Evolutionary conservation across 1,140 invertebrate species (phyloP), one percentile per base, ranked within the genome.

Genomic region (Drosophila baimaii): DNA sequence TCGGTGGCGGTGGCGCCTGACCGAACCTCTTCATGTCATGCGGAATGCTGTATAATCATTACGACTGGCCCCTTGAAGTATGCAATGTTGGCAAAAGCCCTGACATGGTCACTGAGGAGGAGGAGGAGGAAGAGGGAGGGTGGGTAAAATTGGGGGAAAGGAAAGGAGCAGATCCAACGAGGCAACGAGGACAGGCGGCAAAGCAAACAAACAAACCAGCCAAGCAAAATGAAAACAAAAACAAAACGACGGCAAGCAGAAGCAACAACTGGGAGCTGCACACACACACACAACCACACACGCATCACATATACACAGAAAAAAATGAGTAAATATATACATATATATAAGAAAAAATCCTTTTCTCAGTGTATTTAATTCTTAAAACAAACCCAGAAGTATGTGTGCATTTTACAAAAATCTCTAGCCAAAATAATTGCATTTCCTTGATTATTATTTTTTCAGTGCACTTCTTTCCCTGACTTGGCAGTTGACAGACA

Each of bases 221-320:
- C 77, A 80, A 76, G 72, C 61, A 73, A 81, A 64, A 74, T 73
- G 63, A 68, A 83, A 72, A 79, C 57, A 77, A 68, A 72, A 59
- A 71, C 62, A 64, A 47, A 55, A 47, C 31, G 63, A 64, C 27
- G 59, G 15, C 33, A 46, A 54, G 33, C 56, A 73, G 55, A 29
- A 63, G 44, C 56, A 80, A 54, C 68, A 69, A 62, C 58, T 55
- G 43, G 25, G 5, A 61, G 21, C 33, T 44, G 17, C 33, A 37
- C 13, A 33, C 33, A 51, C 25, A 21, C 15, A 9, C 17, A 39
- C 19, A 10, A 19, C n/a, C 23, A 19, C 51, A 9, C 15, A 29
- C 5, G 10, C 15, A 29, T 33, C 21, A 29, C 35, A 61, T 31
- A 35, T 21, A 33, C 19, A 21, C 51, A 15, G 31, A 35, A 13